Base-by-base conservation (phyloP, 2,113 vertebrate genomes). In the Arenaria interpres region DNA sequence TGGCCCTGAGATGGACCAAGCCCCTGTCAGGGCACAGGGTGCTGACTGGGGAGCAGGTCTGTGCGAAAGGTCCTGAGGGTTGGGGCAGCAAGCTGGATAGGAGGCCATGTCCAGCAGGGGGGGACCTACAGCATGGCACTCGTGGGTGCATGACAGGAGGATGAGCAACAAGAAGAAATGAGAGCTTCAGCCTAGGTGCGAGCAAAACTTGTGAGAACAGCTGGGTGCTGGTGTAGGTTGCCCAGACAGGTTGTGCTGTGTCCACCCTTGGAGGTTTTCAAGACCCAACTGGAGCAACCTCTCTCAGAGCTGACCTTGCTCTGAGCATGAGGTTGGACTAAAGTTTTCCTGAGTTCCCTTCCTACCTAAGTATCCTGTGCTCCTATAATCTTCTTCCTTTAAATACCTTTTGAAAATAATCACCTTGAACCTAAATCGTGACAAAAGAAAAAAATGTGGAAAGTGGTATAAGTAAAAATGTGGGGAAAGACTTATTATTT, bases 81-180 rank as follows among this genome's bases (percentile, higher is more conserved):
- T 56, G 53, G 30, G 23, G 20, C 14, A 86, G 27, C 0, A 22
- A n/a, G 39, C 21, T 53, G 50, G 54, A 23, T 10, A 12, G 0
- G 2, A 57, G 50, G 23, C 9, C 35, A 2, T 4, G 23, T 62
- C 18, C 2, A 2, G 12, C n/a, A 48, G 6, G 7, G 6, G 12
- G 7, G 7, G 16, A 48, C 30, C 15, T 48, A 4, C 14, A 71
- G 28, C 24, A 82, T 19, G 8, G 11, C 14, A 21, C 9, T 51
- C 37, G 6, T 8, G 25, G 35, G 13, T 51, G 35, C 7, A 4
- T 22, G 10, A 20, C 63, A 56, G 35, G 12, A 86, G 41, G 8
- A 51, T 22, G 35, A 77, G 39, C 3, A 4, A 39, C 7, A 59
- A 5, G 7, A 60, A 35, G 21, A 68, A 77, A 85, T 8, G 12